Percentiles rank a stretch among this genome's conserved stretches.
Evolutionary conservation across 2,888 invertebrate genomes (phyloP).

Genomic region (Asteroscopus sphinx): DNA sequence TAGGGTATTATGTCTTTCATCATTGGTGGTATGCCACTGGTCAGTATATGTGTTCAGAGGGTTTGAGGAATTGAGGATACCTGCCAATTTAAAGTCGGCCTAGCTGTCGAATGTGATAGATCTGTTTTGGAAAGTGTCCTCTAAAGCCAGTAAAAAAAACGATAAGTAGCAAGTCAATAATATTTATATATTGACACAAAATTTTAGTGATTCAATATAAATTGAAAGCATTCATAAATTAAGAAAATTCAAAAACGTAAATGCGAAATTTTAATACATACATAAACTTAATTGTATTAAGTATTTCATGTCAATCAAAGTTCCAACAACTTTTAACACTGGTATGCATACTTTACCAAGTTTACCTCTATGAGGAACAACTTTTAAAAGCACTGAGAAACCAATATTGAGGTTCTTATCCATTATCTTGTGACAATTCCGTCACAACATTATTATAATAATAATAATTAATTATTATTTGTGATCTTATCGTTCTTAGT

Average conservation of each 20-base stretch:
- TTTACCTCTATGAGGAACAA: background rate
- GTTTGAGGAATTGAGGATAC: no score
- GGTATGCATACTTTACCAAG: background rate
- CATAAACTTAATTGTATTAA: background rate
- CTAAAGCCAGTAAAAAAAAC: no score
- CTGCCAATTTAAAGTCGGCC: no score
- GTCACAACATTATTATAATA: slow-evolving; percentile 9
- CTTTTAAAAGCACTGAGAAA: background rate
- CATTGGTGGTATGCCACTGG: no score
- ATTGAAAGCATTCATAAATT: slow-evolving; percentile 21
- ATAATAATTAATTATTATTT: slow-evolving; percentile 29
- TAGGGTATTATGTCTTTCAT: no score
- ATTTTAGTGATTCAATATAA: slow-evolving; percentile 22
- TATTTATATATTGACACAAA: background rate
- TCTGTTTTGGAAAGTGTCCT: no score
- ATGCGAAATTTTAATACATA: slow-evolving; percentile 31
- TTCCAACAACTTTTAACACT: background rate
- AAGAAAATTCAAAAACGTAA: slow-evolving; percentile 26
- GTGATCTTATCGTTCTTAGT: slow-evolving; percentile 36
- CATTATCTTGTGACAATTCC: background rate
- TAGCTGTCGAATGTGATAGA: no score
- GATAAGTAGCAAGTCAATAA: no score
- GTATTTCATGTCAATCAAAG: background rate
- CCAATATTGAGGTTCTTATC: background rate
- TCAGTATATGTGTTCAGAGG: no score